These are phyloP conservation scores for Empis livida DNA, from an alignment of 2,888 invertebrate genomes.

Conservation along the genomic window DNA sequence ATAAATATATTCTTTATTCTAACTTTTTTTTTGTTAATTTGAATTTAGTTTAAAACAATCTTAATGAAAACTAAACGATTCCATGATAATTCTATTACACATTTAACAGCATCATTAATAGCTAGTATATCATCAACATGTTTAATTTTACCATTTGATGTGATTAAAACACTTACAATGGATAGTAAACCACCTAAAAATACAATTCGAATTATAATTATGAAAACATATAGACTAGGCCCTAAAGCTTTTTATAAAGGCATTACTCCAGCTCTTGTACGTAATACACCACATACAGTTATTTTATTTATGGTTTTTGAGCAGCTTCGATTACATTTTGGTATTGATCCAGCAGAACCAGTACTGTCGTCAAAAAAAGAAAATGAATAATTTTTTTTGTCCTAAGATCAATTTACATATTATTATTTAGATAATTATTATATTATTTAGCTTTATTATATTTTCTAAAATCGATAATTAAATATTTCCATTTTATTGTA, in stretches of 20 bases:
- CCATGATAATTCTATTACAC: slow-evolving; percentile 71
- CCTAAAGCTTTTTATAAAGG: slow-evolving; percentile 94
- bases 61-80: slow-evolving; percentile 61
- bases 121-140: slow-evolving; percentile 49
- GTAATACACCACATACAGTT: slow-evolving; percentile 94
- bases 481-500: too few relatives aligned
- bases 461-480: too few relatives aligned
- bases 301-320: slow-evolving; percentile 93
- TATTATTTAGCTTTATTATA: too few relatives aligned
- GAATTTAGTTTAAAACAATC: slow-evolving; percentile 3
- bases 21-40: too few relatives aligned
- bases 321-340: slow-evolving; percentile 76
- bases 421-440: too few relatives aligned
- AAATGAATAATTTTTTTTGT: too few relatives aligned
- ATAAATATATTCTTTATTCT: too few relatives aligned
- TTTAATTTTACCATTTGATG: slow-evolving; percentile 93
- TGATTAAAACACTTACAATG: slow-evolving; percentile 95
- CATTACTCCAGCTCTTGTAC: slow-evolving; percentile 88
- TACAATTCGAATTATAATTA: slow-evolving; percentile 57
- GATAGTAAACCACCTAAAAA: slow-evolving; percentile 85
- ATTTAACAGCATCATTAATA: slow-evolving; percentile 75
- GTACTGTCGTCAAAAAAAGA: too few relatives aligned
- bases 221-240: slow-evolving; percentile 76
- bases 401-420: too few relatives aligned
- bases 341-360: slow-evolving; percentile 25